Evolutionary conservation across 2,888 invertebrate species (phyloP), one percentile per base, ranked within the genome.

Genomic region (Volucella bombylans): DNA sequence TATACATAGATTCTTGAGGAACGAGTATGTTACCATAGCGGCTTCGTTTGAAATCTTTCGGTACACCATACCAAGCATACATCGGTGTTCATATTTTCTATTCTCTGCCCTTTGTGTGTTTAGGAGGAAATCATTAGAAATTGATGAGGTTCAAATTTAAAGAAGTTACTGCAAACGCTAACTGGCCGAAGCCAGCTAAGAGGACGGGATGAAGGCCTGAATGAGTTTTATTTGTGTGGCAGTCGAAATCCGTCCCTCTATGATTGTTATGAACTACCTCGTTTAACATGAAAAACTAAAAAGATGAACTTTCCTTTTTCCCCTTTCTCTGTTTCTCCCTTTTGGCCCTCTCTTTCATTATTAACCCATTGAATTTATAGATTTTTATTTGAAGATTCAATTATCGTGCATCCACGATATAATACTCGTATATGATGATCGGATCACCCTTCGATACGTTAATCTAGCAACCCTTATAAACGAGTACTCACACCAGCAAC

Each of bases 41-140:
- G 82, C 68, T 41, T 68, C 82, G 45, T 82, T 82, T 82, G 82
- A 79, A 69, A 77, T 77, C 49, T 72, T 78, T 69, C 82, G 62
- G 67, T 67, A 68, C 67, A 82, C 54, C 77, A 64, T 57, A 6
- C 31, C 31, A 6, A 31, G 31, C 6, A 31, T 31, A 31, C 45
- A 12, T 39, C 12, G 23, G 67, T 65, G 41, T 15, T 39, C 6
- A 14, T 18, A 15, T 54, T 68, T 12, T 47, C 10, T 61, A 39
- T 23, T 4, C 12, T 10, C n/a, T 65, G 6, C n/a, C 14, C n/a
- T 61, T 68, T 82, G 73, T 81, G 73, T 77, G 57, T 61, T 86
- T 86, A 85, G 78, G 71, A 74, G 61, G 74, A 86, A 86, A 80
- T 85, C 78, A 85, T 85, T 81, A 77, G 81, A 78, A 78, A 81